Evolutionary conservation across 2,113 vertebrate genomes (phyloP), one percentile per base, ranked within the genome.

Genomic region (Lynx canadensis): DNA sequence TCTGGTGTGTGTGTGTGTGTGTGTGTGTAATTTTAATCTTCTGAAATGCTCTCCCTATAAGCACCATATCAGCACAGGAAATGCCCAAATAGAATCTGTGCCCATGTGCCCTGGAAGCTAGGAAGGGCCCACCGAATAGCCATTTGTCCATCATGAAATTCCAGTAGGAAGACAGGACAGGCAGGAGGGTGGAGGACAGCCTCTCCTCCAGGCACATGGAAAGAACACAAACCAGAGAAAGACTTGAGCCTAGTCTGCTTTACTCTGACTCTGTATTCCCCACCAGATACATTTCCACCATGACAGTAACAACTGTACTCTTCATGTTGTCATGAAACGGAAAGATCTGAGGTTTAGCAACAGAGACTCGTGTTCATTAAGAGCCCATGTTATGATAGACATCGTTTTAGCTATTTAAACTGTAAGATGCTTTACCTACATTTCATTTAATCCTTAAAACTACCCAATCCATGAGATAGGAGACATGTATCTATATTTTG

Each of bases 341-440:
- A n/a, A 41, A 74, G 69, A 41, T 65, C 7, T 48, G 21, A 16
- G 23, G 76, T 14, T 88, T 48, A 19, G 15, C 41, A 8, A 45
- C 68, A 76, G 7, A 66, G 41, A 82, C 3, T 36, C 7, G 4
- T 45, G 65, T 27, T 76, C n/a, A 27, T 7, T 33, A 4, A 45
- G 1, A 57, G 65, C 33, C 60, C 48, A 18, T 0, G 5, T 11
- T 93, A 1, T n/a, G 19, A 33, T 11, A 8, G 33, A 76, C 29
- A 2, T 23, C 3, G 1, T 12, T 11, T 15, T 33, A 68, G 23
- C 18, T 18, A 11, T 23, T 8, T 5, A 16, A 6, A 11, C 48
- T 50, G 8, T 13, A 21, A 38, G 1, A 14, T 31, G 25, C 29
- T 63, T 78, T 66, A 48, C 9, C 50, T n/a, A 10, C 5, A 55